These are phyloP conservation scores for Cosmorhoe ocellata DNA, from an alignment of 2,888 invertebrate species.

Conservation along the genomic window DNA sequence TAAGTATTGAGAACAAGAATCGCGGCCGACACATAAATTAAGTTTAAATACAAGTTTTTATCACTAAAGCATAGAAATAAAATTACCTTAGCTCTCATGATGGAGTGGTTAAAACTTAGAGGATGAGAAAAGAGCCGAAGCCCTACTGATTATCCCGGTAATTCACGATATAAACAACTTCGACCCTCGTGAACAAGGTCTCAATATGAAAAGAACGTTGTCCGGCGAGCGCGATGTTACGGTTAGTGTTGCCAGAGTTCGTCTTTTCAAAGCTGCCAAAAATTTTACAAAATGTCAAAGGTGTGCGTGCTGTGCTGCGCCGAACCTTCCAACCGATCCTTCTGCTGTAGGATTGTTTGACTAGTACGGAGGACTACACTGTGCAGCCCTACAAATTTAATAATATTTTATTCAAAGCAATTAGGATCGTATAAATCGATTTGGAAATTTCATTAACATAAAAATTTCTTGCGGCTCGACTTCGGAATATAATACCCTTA, in stretches of 20 bases:
- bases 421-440: no score
- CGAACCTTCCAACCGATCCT: no score
- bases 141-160: constrained; percentile 43
- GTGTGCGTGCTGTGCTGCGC: no score
- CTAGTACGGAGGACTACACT: no score
- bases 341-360: no score
- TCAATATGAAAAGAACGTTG: constrained; percentile 41
- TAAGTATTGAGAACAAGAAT: constrained; percentile 39
- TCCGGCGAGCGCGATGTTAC: background rate
- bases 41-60: background rate
- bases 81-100: constrained; percentile 78
- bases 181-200: constrained; percentile 36
- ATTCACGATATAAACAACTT: constrained; percentile 46
- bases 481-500: no score
- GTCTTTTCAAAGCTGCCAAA: no score
- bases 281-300: no score
- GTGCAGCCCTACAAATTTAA: no score
- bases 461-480: no score
- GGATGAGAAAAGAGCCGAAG: constrained; percentile 8
- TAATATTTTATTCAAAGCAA: no score
- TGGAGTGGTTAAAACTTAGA: constrained; percentile 5
- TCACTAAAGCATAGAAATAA: constrained; percentile 30
- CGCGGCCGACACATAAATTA: constrained; percentile 17
- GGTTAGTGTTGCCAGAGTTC: background rate
- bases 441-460: no score